Evolutionary conservation across 1,140 invertebrate species (phyloP), one percentile per base, ranked within the genome.

Genomic region (Drosophila kanapiae): DNA sequence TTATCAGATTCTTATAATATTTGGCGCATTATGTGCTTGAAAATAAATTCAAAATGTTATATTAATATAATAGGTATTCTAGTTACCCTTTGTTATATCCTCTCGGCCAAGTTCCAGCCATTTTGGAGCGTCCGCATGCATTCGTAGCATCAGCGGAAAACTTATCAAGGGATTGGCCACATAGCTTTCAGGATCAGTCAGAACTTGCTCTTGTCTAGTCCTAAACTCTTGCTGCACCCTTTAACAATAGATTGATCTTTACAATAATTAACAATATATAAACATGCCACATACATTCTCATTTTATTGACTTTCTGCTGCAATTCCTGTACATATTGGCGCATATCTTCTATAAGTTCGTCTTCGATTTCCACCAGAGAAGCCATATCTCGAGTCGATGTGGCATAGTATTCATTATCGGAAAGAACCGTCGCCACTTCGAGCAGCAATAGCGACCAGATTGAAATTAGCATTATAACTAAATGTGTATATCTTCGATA

Each of bases 161-260:
- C 83, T 79, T 18, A 61, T 58, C 13, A 87, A 16, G 0, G 76
- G 75, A 77, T 82, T 86, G 1, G 70, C 48, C 5, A 83, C 51
- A 53, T 58, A 83, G 4, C 6, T n/a, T 0, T 37, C 48, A 0
- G 62, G 54, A 77, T 87, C 51, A 0, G 37, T 14, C 1, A 7
- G 9, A 0, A 47, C 42, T 23, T 59, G 31, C 8, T 38, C 13
- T 13, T 10, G 18, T 6, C 53, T 65, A 0, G 11, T n/a, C 14
- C 9, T 23, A 38, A 60, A 75, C 29, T 76, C 74, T 2, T 49
- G 3, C 6, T 67, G 33, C 4, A 67, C 37, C 31, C 74, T 76
- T 11, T 10, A 14, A 38, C 5, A 40, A 16, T 4, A 3, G 0
- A 3, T 16, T 9, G 8, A n/a, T 8, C 2, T 6, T 27, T 61